Conservation (phyloP, 1,140 invertebrate genomes). For the Aphis gossypii region DNA sequence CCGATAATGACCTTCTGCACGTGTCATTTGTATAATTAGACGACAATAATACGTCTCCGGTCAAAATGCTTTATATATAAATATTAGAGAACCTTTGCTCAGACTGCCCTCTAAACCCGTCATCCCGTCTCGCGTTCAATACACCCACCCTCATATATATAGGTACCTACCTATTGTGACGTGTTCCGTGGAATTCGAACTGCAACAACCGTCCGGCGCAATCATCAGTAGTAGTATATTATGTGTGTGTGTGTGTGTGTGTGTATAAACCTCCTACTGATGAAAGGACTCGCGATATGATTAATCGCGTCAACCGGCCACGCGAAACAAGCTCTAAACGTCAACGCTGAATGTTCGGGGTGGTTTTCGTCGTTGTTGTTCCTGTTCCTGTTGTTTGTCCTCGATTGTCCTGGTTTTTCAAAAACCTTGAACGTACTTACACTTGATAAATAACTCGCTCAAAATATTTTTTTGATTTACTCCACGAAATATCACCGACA, state of each 20-base stretch:
- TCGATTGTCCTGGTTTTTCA: background rate
- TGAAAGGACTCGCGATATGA: constrained; percentile 8
- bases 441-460: background rate
- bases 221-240: background rate
- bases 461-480: constrained; percentile 6
- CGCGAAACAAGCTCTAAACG: constrained; percentile 13
- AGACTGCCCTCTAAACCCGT: background rate
- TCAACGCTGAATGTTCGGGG: background rate
- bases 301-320: background rate
- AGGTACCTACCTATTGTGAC: background rate
- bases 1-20: constrained; percentile 51
- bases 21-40: constrained; percentile 51
- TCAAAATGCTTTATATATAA: background rate
- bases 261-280: background rate
- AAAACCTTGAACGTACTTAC: background rate
- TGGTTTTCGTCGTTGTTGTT: background rate
- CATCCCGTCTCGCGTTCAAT: background rate
- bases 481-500: constrained; percentile 1
- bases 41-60: constrained; percentile 25
- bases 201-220: background rate
- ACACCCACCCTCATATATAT: too few species aligned
- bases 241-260: background rate
- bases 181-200: background rate
- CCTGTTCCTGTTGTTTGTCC: background rate
- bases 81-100: background rate